Evolutionary conservation across 2,113 vertebrate species (phyloP), one percentile per base, ranked within the genome.

Genomic region (Illadopsis cleaveri): DNA sequence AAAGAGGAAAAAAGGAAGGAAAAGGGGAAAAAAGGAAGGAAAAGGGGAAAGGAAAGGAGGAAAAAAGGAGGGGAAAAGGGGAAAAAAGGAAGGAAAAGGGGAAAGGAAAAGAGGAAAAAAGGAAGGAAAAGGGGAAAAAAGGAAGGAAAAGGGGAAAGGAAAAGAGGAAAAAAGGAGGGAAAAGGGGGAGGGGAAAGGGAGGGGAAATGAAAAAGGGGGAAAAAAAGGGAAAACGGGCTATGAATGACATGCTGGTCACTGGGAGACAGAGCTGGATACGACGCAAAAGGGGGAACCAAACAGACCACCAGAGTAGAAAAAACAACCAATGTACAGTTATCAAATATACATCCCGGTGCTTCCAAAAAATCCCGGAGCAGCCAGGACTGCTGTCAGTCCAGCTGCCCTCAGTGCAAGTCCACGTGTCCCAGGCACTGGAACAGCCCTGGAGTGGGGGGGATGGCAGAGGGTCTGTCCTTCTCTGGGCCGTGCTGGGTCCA

Each of bases 341-440:
- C 89, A 95, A 93, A 97, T 97, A 91, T 94, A 97, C 96, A 97
- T 82, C 95, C 79, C 31, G 77, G 88, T 54, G 87, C 95, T 84
- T 56, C 76, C 25, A 14, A 42, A 48, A 56, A 22, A 60, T 56
- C 72, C 80, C 25, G 12, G 88, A 53, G 86, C 84, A 42, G 76
- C 82, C 7, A 6, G 60, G 69, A 13, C 5, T 37, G 83, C 71
- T 86, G 44, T 77, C 71, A 68, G 1, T 51, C 96, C 42, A 2
- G 56, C 94, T 40, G 92, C 82, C 89, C 90, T 92, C 95, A 96
- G 91, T 96, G 96, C 96, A 92, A 94, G 95, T 95, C 95, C 56
- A 11, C 47, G 62, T 53, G 82, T 92, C 89, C 94, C 6, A 14
- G 15, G 25, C 23, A 11, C 2, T 7, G 90, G 65, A 5, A 21